Percentiles rank a stretch among this genome's conserved stretches.
Conservation (phyloP, 1,140 invertebrate species). For the Zeugodacus cucurbitae region DNA sequence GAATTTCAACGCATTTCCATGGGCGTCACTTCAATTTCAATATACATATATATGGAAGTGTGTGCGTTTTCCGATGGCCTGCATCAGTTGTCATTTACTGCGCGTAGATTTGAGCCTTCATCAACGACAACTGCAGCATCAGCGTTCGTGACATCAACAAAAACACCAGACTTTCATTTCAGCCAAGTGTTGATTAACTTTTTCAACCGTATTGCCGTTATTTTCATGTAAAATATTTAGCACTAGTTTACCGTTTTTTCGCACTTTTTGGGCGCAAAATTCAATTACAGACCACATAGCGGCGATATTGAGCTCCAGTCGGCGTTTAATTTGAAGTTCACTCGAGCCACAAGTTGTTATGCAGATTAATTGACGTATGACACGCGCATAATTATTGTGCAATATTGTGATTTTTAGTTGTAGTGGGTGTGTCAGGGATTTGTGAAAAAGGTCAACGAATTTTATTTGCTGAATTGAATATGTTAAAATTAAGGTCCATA, state of each 20-base stretch:
- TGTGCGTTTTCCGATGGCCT: not conserved
- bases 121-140: not conserved
- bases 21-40: not conserved
- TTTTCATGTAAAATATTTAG: not conserved
- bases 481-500: no score
- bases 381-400: not conserved
- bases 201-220: not conserved
- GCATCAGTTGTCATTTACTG: not conserved
- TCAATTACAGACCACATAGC: not conserved
- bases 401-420: not conserved
- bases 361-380: not conserved
- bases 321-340: not conserved
- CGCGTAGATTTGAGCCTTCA: not conserved
- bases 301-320: not conserved
- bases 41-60: not conserved
- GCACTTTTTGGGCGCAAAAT: not conserved
- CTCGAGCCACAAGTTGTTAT: not conserved
- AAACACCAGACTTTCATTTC: not conserved
- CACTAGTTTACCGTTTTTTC: not conserved
- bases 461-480: no score
- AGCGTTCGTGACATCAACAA: not conserved
- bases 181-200: slow-evolving; percentile 17
- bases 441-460: not conserved
- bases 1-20: not conserved
- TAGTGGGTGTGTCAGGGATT: not conserved